Evolutionary conservation across 2,113 vertebrate genomes (phyloP).

Genomic region (Gymnorhina tibicen): DNA sequence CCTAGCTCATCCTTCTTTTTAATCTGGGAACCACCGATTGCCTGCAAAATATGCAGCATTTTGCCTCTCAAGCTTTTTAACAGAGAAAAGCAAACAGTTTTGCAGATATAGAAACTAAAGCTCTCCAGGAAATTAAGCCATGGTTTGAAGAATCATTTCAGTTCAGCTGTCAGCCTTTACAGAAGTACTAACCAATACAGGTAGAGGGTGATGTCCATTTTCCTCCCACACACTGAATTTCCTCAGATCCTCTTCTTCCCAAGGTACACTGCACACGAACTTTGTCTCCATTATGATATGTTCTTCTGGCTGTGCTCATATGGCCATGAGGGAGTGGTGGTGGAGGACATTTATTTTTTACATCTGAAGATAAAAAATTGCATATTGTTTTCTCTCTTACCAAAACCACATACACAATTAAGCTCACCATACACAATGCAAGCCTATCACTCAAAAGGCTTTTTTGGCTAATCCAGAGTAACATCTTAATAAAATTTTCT

Average conservation of each 20-base stretch:
- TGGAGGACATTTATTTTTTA: constrained; percentile 70
- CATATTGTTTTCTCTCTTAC: not conserved
- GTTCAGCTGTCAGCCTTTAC: not conserved
- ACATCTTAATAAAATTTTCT: not conserved
- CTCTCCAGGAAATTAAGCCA: not conserved
- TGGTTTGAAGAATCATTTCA: not conserved
- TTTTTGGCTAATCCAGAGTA: not conserved
- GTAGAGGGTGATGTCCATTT: constrained; percentile 71
- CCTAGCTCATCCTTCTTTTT: not conserved
- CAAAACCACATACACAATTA: not conserved
- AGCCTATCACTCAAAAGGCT: not conserved
- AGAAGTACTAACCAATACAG: constrained; percentile 64
- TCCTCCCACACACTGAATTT: constrained; percentile 71
- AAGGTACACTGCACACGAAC: constrained; percentile 61
- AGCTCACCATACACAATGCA: not conserved
- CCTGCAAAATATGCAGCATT: not conserved
- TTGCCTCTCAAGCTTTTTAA: not conserved
- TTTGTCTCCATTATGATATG: constrained; percentile 52
- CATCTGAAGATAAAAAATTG: constrained; percentile 18
- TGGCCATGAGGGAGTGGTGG: constrained; percentile 61
- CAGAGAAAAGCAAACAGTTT: not conserved
- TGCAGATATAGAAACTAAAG: not conserved
- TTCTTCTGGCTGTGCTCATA: not conserved
- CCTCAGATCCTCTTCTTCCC: constrained; percentile 22
- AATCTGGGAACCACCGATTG: accelerated